phyloP scores from a whole-genome alignment of 2,797 vertebrate genomes.

The Silurus aristotelis region DNA sequence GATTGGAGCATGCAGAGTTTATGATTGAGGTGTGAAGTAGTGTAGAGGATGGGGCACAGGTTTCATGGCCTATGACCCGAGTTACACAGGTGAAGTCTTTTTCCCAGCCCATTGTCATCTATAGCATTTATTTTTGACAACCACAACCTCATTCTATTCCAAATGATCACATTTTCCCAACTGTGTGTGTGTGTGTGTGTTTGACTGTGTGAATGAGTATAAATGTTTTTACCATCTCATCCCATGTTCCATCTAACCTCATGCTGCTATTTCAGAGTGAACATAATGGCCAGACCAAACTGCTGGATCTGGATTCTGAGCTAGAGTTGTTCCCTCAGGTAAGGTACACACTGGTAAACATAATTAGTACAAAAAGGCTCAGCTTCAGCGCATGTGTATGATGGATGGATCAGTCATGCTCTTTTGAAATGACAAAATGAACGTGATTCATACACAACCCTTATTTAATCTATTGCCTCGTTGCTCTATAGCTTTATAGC shows the following conservation, averaged over 20 bases:
- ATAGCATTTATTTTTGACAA: too few species aligned
- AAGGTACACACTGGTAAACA: slow-evolving; percentile 57
- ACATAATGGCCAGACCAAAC: slow-evolving; percentile 72
- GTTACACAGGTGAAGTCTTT: slow-evolving; percentile 33
- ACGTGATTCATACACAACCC: not conserved
- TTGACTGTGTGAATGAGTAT: slow-evolving; percentile 14
- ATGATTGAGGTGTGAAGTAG: slow-evolving; percentile 38
- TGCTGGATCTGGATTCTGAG: slow-evolving; percentile 56
- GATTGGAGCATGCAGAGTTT: slow-evolving; percentile 30
- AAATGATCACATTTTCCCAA: not conserved
- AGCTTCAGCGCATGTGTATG: not conserved
- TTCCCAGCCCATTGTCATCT: slow-evolving; percentile 1
- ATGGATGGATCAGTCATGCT: slow-evolving; percentile 8
- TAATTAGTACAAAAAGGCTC: not conserved
- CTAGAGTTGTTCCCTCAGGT: slow-evolving; percentile 68
- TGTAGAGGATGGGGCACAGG: slow-evolving; percentile 1
- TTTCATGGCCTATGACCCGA: not conserved
- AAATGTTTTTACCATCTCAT: slow-evolving; percentile 38
- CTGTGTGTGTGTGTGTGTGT: slow-evolving; percentile 12
- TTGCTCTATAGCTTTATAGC: not conserved
- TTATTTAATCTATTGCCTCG: slow-evolving; percentile 3
- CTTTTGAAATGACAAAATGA: slow-evolving; percentile 25
- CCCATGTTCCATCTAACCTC: slow-evolving; percentile 56
- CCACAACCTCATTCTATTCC: slow-evolving; percentile 19
- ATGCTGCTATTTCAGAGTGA: slow-evolving; percentile 83